phyloP scores from a whole-genome alignment of 1,140 invertebrate species.

The Scaptomyza pallida region DNA sequence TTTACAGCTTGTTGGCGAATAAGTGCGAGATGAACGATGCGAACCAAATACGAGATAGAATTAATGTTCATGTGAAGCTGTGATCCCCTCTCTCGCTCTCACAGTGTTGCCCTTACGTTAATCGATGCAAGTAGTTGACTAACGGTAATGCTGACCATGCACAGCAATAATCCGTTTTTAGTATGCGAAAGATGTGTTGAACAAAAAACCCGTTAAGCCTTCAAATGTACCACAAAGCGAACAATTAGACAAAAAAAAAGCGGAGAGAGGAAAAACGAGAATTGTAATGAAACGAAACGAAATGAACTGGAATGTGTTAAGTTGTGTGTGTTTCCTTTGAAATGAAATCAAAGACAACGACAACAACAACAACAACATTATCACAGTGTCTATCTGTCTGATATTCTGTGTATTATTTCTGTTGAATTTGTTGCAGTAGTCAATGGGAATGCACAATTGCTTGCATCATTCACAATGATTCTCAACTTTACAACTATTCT shows the following conservation, averaged over 20 bases:
- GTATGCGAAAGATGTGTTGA: not conserved
- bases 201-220: conserved; percentile 3
- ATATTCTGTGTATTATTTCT: not conserved
- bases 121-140: conserved; percentile 18
- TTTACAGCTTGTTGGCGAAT: conserved; percentile 51
- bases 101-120: conserved; percentile 26
- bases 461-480: conserved; percentile 34
- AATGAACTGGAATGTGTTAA: conserved; percentile 8
- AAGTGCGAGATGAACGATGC: conserved; percentile 13
- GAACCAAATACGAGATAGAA: not conserved
- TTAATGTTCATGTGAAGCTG: not conserved
- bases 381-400: not conserved
- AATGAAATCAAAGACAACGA: not conserved
- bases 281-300: conserved; percentile 5
- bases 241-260: conserved; percentile 14
- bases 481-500: conserved; percentile 5
- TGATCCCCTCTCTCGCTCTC: too few relatives aligned
- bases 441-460: conserved; percentile 17
- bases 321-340: not conserved
- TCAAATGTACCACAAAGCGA: not conserved
- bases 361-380: not conserved
- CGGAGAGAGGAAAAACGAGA: not conserved
- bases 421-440: conserved; percentile 2
- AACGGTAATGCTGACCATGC: conserved; percentile 34
- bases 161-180: conserved; percentile 31